phyloP scores from a whole-genome alignment of 2,888 invertebrate species.

The Aspidiotus destructor region DNA sequence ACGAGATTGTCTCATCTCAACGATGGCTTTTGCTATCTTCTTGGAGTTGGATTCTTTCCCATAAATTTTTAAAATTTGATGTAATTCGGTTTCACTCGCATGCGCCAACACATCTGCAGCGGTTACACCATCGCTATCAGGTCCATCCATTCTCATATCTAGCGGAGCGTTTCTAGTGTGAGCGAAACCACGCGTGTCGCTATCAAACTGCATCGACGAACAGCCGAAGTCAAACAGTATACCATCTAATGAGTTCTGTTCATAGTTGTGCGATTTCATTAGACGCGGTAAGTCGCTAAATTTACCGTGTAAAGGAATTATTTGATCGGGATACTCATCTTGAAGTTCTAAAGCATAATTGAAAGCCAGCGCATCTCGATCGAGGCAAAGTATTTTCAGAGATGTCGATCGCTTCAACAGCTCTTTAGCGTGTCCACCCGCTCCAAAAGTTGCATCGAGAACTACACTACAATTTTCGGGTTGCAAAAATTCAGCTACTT shows the following conservation, averaged over 20 bases:
- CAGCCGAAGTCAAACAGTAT: conserved; percentile 88
- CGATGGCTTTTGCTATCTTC: conserved; percentile 74
- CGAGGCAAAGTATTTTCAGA: conserved; percentile 66
- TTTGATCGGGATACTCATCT: conserved; percentile 55
- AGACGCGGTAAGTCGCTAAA: conserved; percentile 76
- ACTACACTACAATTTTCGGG: conserved; percentile 55
- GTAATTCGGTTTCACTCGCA: conserved; percentile 66
- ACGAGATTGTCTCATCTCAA: conserved; percentile 63
- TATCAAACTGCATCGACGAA: conserved; percentile 91
- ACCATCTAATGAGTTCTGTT: conserved; percentile 64
- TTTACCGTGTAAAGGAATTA: conserved; percentile 71
- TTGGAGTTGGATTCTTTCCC: conserved; percentile 83
- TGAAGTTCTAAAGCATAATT: conserved; percentile 57
- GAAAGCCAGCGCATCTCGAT: conserved; percentile 76
- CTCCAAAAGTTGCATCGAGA: conserved; percentile 94
- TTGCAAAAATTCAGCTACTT: conserved; percentile 59
- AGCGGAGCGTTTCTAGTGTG: conserved; percentile 73
- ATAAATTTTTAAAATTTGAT: conserved; percentile 75
- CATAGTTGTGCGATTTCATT: conserved; percentile 51
- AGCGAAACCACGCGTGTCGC: conserved; percentile 71
- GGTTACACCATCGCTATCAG: conserved; percentile 57
- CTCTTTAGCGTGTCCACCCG: conserved; percentile 75
- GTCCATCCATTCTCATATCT: conserved; percentile 92
- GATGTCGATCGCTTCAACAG: conserved; percentile 57
- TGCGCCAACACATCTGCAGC: conserved; percentile 79